Percentiles rank a stretch among this genome's conserved stretches.
Conservation (phyloP, 2,888 invertebrate genomes). For the Aromia moschata region DNA sequence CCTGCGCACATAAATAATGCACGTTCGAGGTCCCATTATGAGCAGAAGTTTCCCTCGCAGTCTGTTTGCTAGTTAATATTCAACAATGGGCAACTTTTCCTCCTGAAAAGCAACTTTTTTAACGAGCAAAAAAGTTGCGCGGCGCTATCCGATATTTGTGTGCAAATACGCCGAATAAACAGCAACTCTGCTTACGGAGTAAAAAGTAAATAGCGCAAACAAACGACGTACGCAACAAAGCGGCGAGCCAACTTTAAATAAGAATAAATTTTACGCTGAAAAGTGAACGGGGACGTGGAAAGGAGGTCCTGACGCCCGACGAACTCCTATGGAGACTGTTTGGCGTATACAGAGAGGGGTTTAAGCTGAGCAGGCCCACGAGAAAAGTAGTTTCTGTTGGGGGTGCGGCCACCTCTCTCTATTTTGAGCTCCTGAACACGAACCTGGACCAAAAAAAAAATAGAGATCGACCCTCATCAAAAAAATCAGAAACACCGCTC, state of each 20-base stretch:
- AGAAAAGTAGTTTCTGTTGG: no score
- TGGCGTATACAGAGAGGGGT: no score
- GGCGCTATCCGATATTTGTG: slow-evolving; percentile 22
- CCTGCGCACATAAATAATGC: neutral
- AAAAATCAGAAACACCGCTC: no score
- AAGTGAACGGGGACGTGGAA: slow-evolving; percentile 21
- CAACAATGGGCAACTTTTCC: slow-evolving; percentile 18
- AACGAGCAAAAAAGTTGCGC: slow-evolving; percentile 21
- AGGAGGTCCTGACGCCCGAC: slow-evolving; percentile 7
- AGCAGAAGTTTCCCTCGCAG: neutral
- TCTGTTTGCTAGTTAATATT: slow-evolving; percentile 17
- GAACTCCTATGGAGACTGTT: neutral
- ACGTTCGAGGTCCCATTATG: neutral
- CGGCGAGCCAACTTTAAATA: slow-evolving; percentile 20
- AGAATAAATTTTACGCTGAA: slow-evolving; percentile 16
- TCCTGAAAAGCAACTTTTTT: slow-evolving; percentile 16
- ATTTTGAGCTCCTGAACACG: no score
- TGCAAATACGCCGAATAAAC: slow-evolving; percentile 23
- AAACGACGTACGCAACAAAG: slow-evolving; percentile 18
- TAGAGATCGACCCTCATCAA: no score
- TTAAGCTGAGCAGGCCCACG: no score
- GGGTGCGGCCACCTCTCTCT: no score
- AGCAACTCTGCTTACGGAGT: slow-evolving; percentile 12
- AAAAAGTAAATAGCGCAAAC: slow-evolving; percentile 24
- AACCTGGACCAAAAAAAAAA: no score